phyloP scores from a whole-genome alignment of 1,140 invertebrate species.

The Delia radicum region DNA sequence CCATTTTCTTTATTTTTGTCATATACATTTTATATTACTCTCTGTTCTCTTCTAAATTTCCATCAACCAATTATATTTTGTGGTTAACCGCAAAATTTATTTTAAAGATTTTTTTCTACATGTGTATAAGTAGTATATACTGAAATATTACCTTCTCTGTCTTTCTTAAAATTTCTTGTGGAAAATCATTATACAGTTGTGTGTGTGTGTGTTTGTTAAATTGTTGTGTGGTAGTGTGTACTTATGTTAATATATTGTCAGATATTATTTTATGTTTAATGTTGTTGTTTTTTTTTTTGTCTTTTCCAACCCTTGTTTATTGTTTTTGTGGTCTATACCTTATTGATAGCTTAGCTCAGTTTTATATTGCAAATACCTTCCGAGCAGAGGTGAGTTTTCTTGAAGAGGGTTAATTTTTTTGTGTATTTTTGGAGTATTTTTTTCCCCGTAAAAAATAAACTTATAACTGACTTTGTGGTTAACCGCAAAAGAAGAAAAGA shows the following conservation, averaged over 20 bases:
- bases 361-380: neutral
- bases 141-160: neutral
- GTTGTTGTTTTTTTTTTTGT: neutral
- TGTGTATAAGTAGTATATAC: neutral
- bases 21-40: neutral
- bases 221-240: neutral
- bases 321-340: constrained; percentile 19
- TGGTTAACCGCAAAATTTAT: constrained; percentile 57
- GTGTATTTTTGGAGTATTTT: neutral
- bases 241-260: neutral
- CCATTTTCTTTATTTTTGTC: neutral
- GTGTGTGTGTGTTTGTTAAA: neutral
- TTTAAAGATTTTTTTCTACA: constrained; percentile 45
- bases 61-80: constrained; percentile 58
- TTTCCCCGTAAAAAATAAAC: neutral
- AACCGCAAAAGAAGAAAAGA: constrained; percentile 29
- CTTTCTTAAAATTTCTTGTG: neutral
- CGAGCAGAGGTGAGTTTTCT: neutral
- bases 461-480: constrained; percentile 32
- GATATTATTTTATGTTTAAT: neutral
- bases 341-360: neutral
- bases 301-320: constrained; percentile 17
- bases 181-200: neutral
- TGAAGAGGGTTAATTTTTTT: neutral
- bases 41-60: no score